phyloP scores from a whole-genome alignment of 2,113 vertebrate species.

The Urocitellus parryii region DNA sequence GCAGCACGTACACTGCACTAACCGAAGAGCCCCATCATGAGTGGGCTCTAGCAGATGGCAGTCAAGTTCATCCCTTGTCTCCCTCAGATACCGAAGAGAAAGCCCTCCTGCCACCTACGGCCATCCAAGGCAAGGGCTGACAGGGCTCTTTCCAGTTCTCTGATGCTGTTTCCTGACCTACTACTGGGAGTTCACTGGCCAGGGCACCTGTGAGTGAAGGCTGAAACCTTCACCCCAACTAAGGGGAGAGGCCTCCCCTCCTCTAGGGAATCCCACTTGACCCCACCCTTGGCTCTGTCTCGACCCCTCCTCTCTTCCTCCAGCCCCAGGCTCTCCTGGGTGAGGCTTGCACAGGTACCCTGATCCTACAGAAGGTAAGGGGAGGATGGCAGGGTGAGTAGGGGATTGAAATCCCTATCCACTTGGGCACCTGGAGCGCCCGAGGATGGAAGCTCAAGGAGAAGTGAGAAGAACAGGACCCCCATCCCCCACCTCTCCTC shows the following conservation, averaged over 20 bases:
- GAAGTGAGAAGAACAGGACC: accelerated
- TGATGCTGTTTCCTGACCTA: neutral
- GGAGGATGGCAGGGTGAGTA: accelerated
- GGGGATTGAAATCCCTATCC: neutral
- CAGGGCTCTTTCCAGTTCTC: neutral
- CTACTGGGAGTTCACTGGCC: neutral
- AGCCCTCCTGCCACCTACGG: neutral
- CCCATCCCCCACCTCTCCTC: too few species aligned
- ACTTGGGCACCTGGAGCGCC: neutral
- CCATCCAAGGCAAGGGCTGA: neutral
- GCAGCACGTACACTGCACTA: neutral
- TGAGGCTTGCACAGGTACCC: neutral
- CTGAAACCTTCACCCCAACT: neutral
- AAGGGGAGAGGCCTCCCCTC: neutral
- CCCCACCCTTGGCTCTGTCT: neutral
- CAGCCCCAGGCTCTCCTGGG: neutral
- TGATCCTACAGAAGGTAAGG: neutral
- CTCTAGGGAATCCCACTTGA: neutral
- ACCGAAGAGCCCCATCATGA: neutral
- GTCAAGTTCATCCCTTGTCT: neutral
- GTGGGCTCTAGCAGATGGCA: neutral
- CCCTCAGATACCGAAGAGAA: neutral
- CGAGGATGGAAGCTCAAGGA: neutral
- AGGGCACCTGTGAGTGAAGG: neutral
- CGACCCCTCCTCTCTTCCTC: neutral